Percentiles rank a stretch among this genome's conserved stretches.
These are phyloP conservation scores for Cyrtorhinus lividipennis DNA, from an alignment of 1,140 invertebrate genomes.

Conservation along the genomic window DNA sequence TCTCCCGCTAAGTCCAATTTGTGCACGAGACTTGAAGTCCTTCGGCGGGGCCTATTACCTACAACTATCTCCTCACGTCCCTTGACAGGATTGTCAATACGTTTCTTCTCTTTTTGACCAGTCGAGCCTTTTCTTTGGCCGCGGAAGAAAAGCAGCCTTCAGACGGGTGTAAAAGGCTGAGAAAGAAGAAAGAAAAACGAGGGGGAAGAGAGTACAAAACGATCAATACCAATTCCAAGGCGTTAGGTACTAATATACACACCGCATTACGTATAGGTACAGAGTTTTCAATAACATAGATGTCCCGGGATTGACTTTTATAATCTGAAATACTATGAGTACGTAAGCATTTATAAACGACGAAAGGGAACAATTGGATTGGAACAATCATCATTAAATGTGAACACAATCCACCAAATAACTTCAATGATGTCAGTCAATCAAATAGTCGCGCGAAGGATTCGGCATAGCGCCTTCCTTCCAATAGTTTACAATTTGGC, in stretches of 20 bases:
- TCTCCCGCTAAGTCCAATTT: slow-evolving; percentile 5
- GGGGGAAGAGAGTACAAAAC: not conserved
- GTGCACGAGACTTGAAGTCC: not conserved
- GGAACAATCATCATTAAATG: too few species aligned
- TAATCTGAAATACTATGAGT: not conserved
- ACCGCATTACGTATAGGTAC: too few species aligned
- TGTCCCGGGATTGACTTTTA: too few species aligned
- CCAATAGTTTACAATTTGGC: too few species aligned
- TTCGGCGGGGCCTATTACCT: not conserved
- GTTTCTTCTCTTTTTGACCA: not conserved
- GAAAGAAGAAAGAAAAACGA: not conserved
- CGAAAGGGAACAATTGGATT: not conserved
- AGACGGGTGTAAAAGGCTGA: not conserved
- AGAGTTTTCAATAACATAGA: too few species aligned
- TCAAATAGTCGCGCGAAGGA: too few species aligned
- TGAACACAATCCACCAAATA: too few species aligned
- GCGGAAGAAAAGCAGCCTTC: not conserved
- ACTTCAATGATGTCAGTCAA: too few species aligned
- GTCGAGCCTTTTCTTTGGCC: not conserved
- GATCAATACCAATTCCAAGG: not conserved
- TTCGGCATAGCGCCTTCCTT: too few species aligned
- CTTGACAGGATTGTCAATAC: slow-evolving; percentile 2
- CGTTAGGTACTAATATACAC: not conserved
- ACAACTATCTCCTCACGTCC: not conserved
- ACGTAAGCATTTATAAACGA: not conserved